Evolutionary conservation across 2,797 vertebrate species (phyloP), one percentile per base, ranked within the genome.

Genomic region (Gymnocypris eckloni): DNA sequence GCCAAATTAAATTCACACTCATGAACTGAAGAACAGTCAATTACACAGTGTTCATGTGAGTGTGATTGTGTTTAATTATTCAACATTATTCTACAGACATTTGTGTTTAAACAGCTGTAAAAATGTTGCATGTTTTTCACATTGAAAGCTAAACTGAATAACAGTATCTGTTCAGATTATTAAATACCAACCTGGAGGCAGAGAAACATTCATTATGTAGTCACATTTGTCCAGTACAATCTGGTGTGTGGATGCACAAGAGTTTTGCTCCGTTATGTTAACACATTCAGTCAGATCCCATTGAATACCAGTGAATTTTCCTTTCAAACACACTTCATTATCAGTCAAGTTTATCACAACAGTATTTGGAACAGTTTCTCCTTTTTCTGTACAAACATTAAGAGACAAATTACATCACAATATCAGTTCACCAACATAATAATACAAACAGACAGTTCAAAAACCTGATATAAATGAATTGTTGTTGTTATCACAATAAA

Each of bases 201-300:
- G 33, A 20, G 0, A 0, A 50, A 72, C 22, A 0, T 8, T 3
- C 6, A 2, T 20, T 28, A 43, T 84, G 8, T 69, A 91, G 89
- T 85, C 61, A 93, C 93, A 8, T 12, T 85, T 77, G 1, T 0
- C 10, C 0, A 9, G 0, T 0, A 0, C 0, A 59, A 50, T 20
- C 2, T 1, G 28, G 2, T 37, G 2, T 1, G 4, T 56, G 0
- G 2, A 45, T 3, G 0, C 8, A 4, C 83, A 88, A n/a, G 41
- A 28, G 11, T 66, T 28, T 0, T 64, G 1, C 0, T 43, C 0
- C 0, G 4, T 15, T 52, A 76, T n/a, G 0, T 5, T 0, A 72
- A 71, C 9, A 78, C 72, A 71, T 0, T 50, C 6, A 1, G 0
- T 18, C 37, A 71, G 28, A 18, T 48, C 4, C 85, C 85, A 84